A percentile compares a stretch with the other conserved stretches of the same genome.
Conservation (phyloP, 2,113 vertebrate genomes). For the Dromas ardeola region DNA sequence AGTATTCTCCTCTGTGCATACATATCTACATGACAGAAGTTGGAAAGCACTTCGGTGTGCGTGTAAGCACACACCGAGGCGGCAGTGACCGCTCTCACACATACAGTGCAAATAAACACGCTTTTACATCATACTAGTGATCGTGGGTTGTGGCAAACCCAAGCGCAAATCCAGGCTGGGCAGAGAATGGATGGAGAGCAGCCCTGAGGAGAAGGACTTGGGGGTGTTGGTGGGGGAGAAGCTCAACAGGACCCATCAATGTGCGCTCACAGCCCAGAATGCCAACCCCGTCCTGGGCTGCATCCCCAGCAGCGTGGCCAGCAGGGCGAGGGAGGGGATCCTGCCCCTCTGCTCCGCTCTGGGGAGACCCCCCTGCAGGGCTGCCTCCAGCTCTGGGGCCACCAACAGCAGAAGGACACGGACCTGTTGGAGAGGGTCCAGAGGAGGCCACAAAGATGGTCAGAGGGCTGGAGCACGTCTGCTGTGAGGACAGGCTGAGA, state of each 20-base stretch:
- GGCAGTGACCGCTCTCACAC: fast-evolving
- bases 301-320: not conserved
- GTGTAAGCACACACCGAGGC: fast-evolving
- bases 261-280: not conserved
- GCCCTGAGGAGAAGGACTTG: not conserved
- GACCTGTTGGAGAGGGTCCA: not conserved
- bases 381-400: not conserved
- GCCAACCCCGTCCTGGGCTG: not conserved
- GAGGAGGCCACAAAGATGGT: not conserved
- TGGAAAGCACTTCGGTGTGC: fast-evolving
- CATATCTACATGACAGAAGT: fast-evolving
- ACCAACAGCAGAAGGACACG: not conserved
- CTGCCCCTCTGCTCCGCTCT: not conserved
- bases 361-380: not conserved
- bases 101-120: fast-evolving
- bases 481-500: not conserved
- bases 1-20: not conserved
- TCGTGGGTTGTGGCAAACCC: not conserved
- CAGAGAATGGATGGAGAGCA: not conserved
- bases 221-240: not conserved
- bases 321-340: not conserved
- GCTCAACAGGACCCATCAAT: not conserved
- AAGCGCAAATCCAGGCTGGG: not conserved
- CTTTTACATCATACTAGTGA: not conserved
- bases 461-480: not conserved